phyloP scores from a whole-genome alignment of 2,888 invertebrate species.

The Hartigia nigra region DNA sequence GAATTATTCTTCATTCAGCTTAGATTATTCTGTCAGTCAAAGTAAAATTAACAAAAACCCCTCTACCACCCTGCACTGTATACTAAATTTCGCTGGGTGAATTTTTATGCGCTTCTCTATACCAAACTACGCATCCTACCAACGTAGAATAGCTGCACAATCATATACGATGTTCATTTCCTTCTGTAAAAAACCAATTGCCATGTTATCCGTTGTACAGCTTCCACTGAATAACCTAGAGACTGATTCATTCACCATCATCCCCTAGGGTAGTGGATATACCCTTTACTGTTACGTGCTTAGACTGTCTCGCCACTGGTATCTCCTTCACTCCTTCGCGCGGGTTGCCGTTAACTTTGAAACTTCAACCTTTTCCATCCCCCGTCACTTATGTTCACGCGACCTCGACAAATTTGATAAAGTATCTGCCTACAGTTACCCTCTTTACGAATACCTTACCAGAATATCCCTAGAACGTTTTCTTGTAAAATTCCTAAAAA shows the following conservation, averaged over 20 bases:
- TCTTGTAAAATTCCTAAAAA: background rate
- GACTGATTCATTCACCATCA: constrained; percentile 40
- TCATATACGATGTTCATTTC: background rate
- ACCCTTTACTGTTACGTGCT: constrained; percentile 36
- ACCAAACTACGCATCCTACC: background rate
- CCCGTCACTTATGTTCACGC: background rate
- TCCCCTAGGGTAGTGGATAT: constrained; percentile 22
- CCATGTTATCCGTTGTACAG: constrained; percentile 4
- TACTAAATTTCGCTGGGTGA: background rate
- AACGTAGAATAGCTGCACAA: background rate
- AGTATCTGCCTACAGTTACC: background rate
- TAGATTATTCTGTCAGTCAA: constrained; percentile 53
- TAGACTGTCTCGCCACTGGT: constrained; percentile 14
- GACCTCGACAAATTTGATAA: background rate
- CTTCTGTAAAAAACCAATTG: constrained; percentile 37
- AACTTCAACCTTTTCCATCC: background rate
- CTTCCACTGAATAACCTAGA: constrained; percentile 37
- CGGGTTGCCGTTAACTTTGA: background rate
- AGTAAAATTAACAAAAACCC: constrained; percentile 42
- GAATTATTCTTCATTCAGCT: constrained; percentile 37
- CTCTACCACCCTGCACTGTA: background rate
- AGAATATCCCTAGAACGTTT: background rate
- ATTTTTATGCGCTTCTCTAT: background rate
- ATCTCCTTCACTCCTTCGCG: background rate
- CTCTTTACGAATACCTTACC: background rate